Base-by-base conservation (phyloP, 64 coral and sea anemone species). In the Astreopora myriophthalma region DNA sequence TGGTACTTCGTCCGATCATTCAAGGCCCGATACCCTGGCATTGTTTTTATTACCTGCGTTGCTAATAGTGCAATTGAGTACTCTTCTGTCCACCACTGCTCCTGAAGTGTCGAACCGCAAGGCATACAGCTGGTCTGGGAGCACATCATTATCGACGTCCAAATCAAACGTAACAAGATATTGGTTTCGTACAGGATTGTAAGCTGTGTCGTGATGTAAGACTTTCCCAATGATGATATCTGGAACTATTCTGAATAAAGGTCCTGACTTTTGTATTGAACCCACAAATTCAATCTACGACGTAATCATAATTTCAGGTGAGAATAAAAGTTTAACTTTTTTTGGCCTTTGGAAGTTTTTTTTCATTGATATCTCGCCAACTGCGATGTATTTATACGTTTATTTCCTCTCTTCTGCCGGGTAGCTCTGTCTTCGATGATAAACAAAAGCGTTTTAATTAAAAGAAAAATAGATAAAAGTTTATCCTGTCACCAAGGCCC, bases 91-190 rank as follows among this genome's bases (percentile, higher is more conserved):
- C 11, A 93, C 86, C 12, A 96, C 74, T 8, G 31, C 19, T 0
- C 86, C 91, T 3, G 19, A 32, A 17, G 34, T 46, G 34, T 86
- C 81, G 2, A 93, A 25, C 57, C 91, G 85, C 48, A 93, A 39
- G 24, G 90, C 95, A 64, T 80, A 96, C 25, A 93, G 14, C 6
- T 90, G 95, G 39, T 96, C 91, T 35, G 95, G 58, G n/a, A 25
- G 75, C 42, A 57, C 69, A 39, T 96, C 94, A 38, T 51, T 60
- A 40, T 96, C 84, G 8, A 89, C 55, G 44, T 96, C 94, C 42
- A 79, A 86, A 34, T 96, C 95, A 86, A 93, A 96, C 4, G 95
- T 91, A 39, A 96, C 86, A 55, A 93, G 66, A 60, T 96, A 96
- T 20, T 96, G 70, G 61, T 96, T 89, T 20, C 55, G 71, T 34